A percentile compares a stretch with the other conserved stretches of the same genome.
phyloP scores from a whole-genome alignment of 2,113 vertebrate species.

The Egretta garzetta region DNA sequence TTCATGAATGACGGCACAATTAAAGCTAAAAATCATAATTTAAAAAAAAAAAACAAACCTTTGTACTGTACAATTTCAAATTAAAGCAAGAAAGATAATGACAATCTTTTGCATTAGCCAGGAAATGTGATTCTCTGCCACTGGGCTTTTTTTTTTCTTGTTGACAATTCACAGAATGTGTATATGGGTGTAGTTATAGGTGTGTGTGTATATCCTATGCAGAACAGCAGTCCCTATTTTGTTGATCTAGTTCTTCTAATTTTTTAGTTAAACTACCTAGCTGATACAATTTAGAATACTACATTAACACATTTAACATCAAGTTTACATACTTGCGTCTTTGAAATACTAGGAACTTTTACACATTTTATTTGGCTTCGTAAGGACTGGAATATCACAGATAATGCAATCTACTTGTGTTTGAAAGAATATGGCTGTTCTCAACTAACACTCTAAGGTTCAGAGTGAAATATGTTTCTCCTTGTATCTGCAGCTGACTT shows the following conservation, averaged over 20 bases:
- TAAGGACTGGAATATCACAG: conserved; percentile 81
- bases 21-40: conserved; percentile 80
- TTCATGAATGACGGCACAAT: conserved; percentile 79
- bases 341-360: conserved; percentile 82
- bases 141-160: conserved; percentile 49
- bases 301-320: conserved; percentile 80
- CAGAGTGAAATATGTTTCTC: conserved; percentile 68
- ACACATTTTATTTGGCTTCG: conserved; percentile 84
- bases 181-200: conserved; percentile 58
- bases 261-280: conserved; percentile 78
- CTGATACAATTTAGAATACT: conserved; percentile 80
- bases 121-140: conserved; percentile 74
- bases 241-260: conserved; percentile 77
- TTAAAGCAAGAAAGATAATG: conserved; percentile 76
- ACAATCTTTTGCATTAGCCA: conserved; percentile 76
- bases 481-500: conserved; percentile 68
- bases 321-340: conserved; percentile 79
- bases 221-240: conserved; percentile 71
- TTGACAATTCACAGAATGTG: conserved; percentile 66
- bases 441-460: conserved; percentile 77
- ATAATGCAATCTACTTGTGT: conserved; percentile 75
- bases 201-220: conserved; percentile 63
- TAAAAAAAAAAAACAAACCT: conserved; percentile 55
- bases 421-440: conserved; percentile 83
- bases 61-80: conserved; percentile 77